Conservation (phyloP, 2,888 invertebrate species). For the Blastobasis lacticolella region DNA sequence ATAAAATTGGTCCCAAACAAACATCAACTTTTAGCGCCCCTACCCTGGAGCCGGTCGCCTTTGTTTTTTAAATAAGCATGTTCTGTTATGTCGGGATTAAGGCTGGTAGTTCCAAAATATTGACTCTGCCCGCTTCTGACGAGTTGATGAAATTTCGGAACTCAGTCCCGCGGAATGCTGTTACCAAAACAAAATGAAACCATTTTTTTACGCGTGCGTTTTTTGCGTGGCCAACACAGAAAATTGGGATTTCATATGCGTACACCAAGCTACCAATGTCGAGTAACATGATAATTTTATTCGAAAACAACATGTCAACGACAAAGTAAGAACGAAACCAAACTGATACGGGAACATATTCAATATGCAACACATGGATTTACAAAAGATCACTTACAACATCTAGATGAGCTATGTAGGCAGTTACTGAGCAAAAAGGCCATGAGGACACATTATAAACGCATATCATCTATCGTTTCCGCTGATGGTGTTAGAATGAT, state of each 20-base stretch:
- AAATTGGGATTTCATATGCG: conserved; percentile 6
- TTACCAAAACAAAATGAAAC: neutral
- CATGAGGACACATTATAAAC: conserved; percentile 67
- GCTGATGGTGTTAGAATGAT: conserved; percentile 70
- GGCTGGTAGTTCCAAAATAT: conserved; percentile 49
- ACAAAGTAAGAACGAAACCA: too few species aligned
- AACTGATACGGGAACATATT: conserved; percentile 6
- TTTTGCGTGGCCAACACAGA: neutral
- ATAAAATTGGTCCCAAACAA: conserved; percentile 64
- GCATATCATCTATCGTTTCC: conserved; percentile 65
- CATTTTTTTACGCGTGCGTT: too few species aligned
- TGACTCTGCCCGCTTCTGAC: conserved; percentile 27
- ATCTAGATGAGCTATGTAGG: conserved; percentile 46
- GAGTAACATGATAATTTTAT: conserved; percentile 18
- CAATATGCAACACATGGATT: conserved; percentile 26
- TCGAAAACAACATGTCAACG: too few species aligned
- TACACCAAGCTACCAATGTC: conserved; percentile 8
- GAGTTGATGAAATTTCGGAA: conserved; percentile 4
- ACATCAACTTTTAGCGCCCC: conserved; percentile 60
- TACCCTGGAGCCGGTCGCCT: conserved; percentile 21
- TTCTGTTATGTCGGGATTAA: conserved; percentile 52
- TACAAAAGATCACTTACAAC: conserved; percentile 41
- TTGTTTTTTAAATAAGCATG: conserved; percentile 64
- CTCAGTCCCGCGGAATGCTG: neutral
- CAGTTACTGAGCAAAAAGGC: conserved; percentile 57